Base-by-base conservation (phyloP, 2,888 invertebrate genomes). In the Sepiola atlantica region DNA sequence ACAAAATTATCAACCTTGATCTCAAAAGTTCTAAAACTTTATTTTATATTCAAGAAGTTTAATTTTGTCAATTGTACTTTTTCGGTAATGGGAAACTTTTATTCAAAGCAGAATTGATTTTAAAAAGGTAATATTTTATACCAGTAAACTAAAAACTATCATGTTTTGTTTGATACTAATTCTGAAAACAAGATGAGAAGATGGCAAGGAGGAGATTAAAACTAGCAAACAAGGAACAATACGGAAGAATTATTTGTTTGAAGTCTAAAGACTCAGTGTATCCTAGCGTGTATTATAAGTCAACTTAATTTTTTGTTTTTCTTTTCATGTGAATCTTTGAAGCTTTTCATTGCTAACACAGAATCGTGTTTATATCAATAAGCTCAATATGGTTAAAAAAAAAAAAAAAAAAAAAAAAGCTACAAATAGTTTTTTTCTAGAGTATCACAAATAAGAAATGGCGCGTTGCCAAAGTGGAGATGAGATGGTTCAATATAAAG, bases 311-410 rank as follows among this genome's bases (percentile, higher is more conserved):
- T 77, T 32, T 32, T 28, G 28, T 28, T 61, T 61, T 21, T 28
- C 28, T 61, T n/a, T 77, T 45, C 45, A 45, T 45, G 14, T n/a
- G 32, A 77, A n/a, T 77, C 32, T 77, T 77, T 77, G 77, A 32
- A 77, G 77, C 77, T 77, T 77, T 77, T 77, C n/a, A 77, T n/a
- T 77, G 77, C n/a, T 77, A 12, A 77, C n/a, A 77, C 1, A 77
- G 32, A 61, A 61, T 61, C 28, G 24, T 77, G 77, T 77, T 77
- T 77, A 77, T 77, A 77, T 77, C 77, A 77, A 35, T 94, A 94
- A 93, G 32, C 28, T 92, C 21, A 91, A 91, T 32, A 91, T n/a
- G 18, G 1, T 10, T 0, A 35, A 54, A n/a, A n/a, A n/a, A n/a
- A n/a, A n/a, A 28, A 12, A n/a, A 77, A 77, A n/a, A 24, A 12